Evolutionary conservation across 2,113 vertebrate species (phyloP).

Genomic region (Murina feae): DNA sequence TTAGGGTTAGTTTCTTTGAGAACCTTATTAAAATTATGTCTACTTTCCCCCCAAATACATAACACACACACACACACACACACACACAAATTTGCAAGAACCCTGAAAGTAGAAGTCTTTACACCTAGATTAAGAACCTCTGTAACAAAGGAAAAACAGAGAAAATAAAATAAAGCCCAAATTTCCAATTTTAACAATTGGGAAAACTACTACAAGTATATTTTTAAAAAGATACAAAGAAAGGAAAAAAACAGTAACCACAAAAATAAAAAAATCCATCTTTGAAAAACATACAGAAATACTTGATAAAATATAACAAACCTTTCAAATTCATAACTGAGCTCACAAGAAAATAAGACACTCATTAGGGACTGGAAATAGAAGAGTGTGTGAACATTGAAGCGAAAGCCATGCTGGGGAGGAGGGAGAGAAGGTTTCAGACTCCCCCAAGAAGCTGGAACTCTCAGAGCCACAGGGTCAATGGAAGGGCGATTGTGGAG

Average conservation of each 20-base stretch:
- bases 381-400: not conserved
- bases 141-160: not conserved
- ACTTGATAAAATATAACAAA: not conserved
- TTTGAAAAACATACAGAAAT: not conserved
- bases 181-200: not conserved
- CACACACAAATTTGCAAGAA: not conserved
- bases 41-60: not conserved
- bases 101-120: not conserved
- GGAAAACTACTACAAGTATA: not conserved
- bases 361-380: not conserved
- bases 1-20: not conserved
- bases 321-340: conserved; percentile 16
- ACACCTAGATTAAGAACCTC: not conserved
- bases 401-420: not conserved
- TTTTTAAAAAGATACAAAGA: not conserved
- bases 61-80: not conserved
- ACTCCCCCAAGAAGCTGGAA: not conserved
- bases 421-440: not conserved
- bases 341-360: not conserved
- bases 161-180: not conserved
- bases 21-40: not conserved
- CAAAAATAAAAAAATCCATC: not conserved
- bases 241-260: not conserved
- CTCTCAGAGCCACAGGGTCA: not conserved
- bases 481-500: not conserved